A percentile compares a stretch with the other conserved stretches of the same genome.
Evolutionary conservation across 2,888 invertebrate species (phyloP).

Genomic region (Nyleta sp.): DNA sequence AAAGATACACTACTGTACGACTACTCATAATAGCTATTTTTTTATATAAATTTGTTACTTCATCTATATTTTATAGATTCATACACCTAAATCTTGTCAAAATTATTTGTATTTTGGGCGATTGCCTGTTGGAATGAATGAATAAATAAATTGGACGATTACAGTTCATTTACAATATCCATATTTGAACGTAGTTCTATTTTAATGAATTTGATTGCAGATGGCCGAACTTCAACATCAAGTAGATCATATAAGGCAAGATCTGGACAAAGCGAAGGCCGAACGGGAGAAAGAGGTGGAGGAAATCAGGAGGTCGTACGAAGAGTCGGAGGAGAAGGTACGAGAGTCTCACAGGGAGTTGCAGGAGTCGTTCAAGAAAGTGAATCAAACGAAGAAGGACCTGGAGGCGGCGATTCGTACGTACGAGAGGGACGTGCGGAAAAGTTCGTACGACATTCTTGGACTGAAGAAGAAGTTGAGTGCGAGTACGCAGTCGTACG

Average conservation of each 20-base stretch:
- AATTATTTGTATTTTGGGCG: too few species aligned
- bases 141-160: too few species aligned
- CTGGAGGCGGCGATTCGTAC: constrained; percentile 67
- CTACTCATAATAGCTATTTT: too few species aligned
- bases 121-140: too few species aligned
- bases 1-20: too few species aligned
- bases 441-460: constrained; percentile 68
- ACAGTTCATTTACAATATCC: too few species aligned
- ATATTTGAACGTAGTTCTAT: too few species aligned
- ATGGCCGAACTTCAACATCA: constrained; percentile 67
- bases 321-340: constrained; percentile 69
- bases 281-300: constrained; percentile 70
- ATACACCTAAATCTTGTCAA: too few species aligned
- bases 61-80: too few species aligned
- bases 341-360: constrained; percentile 67
- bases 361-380: constrained; percentile 67
- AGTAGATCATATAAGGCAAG: constrained; percentile 66
- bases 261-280: constrained; percentile 63
- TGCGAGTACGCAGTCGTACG: constrained; percentile 70
- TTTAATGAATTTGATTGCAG: constrained; percentile 20
- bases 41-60: too few species aligned
- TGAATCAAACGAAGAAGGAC: constrained; percentile 68
- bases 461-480: constrained; percentile 71
- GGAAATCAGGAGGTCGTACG: constrained; percentile 64
- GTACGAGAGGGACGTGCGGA: constrained; percentile 73